Evolutionary conservation across 2,113 vertebrate genomes (phyloP).

Genomic region (Thalassoma bifasciatum): DNA sequence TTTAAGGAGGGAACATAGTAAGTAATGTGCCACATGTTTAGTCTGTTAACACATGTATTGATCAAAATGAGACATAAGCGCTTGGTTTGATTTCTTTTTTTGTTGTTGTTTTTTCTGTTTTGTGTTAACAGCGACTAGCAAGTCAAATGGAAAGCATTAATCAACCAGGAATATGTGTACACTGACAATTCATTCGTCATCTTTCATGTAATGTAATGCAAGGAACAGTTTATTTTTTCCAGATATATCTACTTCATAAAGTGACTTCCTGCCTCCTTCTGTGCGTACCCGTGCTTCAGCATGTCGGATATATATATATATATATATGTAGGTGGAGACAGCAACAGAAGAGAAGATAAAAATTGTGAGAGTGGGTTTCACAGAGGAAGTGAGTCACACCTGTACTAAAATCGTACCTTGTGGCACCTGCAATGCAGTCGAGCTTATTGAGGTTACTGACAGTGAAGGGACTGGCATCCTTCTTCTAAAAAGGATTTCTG

Average conservation of each 20-base stretch:
- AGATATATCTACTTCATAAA: neutral
- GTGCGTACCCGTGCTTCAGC: neutral
- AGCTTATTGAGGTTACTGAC: constrained; percentile 31
- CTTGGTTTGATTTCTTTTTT: too few relatives aligned
- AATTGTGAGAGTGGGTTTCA: constrained; percentile 22
- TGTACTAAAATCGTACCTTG: constrained; percentile 26
- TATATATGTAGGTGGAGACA: constrained; percentile 19
- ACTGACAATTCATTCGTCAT: too few relatives aligned
- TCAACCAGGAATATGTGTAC: too few relatives aligned
- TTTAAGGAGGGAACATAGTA: neutral
- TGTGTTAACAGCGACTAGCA: too few relatives aligned
- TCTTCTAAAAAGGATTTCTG: constrained; percentile 23
- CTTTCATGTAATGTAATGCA: neutral
- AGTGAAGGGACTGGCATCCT: constrained; percentile 2
- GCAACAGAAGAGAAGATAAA: constrained; percentile 15
- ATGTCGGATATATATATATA: constrained; percentile 8
- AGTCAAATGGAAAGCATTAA: too few relatives aligned
- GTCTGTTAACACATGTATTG: too few relatives aligned
- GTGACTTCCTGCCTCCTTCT: neutral
- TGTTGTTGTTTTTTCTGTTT: too few relatives aligned
- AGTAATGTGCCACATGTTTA: too few relatives aligned
- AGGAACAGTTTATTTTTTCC: neutral
- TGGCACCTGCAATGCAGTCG: constrained; percentile 26
- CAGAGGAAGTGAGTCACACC: constrained; percentile 36
- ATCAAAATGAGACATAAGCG: too few relatives aligned